Base-by-base conservation (phyloP, 92 coral and sea anemone genomes). In the Epizoanthus fatuus region DNA sequence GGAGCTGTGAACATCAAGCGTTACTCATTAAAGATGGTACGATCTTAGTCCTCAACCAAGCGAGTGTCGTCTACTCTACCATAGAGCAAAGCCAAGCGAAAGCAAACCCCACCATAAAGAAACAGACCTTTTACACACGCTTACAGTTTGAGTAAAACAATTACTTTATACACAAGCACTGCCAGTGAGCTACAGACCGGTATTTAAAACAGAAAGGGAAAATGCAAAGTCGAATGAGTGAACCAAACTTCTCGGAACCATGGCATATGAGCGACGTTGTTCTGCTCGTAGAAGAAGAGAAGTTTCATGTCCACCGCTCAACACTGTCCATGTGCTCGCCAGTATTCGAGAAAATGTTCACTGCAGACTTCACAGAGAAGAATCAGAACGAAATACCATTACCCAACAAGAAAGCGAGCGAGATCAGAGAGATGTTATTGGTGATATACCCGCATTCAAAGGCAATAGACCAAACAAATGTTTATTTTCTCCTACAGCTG, bases 281-380 rank as follows among this genome's bases (percentile, higher is more conserved):
- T 62, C 25, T 62, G 67, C 67, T 62, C 13, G 67, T 22, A 22
- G 67, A 62, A 62, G 67, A 37, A 62, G 67, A 62, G 1, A 62
- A 62, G 16, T 22, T 62, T 7, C 15, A 62, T 62, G 67, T 62
- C 67, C 67, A 62, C 13, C 67, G 67, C 67, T 62, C 67, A 62
- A 62, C 25, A 19, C 25, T 62, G 10, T 62, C 67, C 67, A 62
- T 62, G 67, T 62, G 67, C 16, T 62, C 67, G 38, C 20, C 4
- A 19, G 67, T 62, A n/a, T 62, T 62, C 25, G 67, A 62, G 67
- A 62, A 62, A 9, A 62, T 62, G 67, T 62, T 62, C 15, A 7
- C 67, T 62, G 38, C 8, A 62, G 5, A 20, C 37, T 62, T 62
- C 13, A 37, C 1, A 60, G 67, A 62, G 3, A 62, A 62, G 67